Conservation (phyloP, 2,888 invertebrate species). For the Eueremaeus valkanovi region DNA sequence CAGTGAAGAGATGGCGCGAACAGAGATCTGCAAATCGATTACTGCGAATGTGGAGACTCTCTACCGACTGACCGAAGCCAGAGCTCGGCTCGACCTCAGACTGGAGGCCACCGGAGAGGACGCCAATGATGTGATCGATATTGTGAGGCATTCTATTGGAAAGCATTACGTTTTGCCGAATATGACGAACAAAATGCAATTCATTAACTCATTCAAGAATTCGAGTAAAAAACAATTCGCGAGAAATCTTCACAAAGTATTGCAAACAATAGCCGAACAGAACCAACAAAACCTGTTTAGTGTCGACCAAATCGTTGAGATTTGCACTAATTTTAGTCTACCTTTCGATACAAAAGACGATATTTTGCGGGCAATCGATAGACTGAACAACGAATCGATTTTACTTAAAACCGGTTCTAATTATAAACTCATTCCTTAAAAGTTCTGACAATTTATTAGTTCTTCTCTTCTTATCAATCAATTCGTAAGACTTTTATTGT, state of each 20-base stretch:
- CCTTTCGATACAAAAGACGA: constrained; percentile 14
- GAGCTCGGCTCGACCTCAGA: constrained; percentile 79
- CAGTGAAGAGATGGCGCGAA: constrained; percentile 61
- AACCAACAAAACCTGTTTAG: constrained; percentile 69
- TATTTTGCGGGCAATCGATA: neutral
- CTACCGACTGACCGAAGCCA: constrained; percentile 72
- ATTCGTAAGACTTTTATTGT: neutral
- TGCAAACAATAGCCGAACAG: constrained; percentile 64
- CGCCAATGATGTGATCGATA: constrained; percentile 77
- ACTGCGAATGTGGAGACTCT: constrained; percentile 83
- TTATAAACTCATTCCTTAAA: constrained; percentile 16
- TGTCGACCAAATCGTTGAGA: constrained; percentile 68
- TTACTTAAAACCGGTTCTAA: neutral
- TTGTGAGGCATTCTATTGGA: constrained; percentile 61
- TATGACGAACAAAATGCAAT: constrained; percentile 62
- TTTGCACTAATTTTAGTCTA: constrained; percentile 50
- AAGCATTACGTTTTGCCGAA: constrained; percentile 21
- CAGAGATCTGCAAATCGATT: constrained; percentile 66
- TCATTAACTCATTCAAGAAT: constrained; percentile 58
- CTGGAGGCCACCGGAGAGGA: constrained; percentile 73
- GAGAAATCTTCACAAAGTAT: constrained; percentile 65
- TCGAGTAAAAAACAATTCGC: constrained; percentile 68
- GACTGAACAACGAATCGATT: neutral
- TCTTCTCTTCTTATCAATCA: neutral
- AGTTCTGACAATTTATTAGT: neutral